Evolutionary conservation across 2,888 invertebrate genomes (phyloP).

Genomic region (Priapulus caudatus): DNA sequence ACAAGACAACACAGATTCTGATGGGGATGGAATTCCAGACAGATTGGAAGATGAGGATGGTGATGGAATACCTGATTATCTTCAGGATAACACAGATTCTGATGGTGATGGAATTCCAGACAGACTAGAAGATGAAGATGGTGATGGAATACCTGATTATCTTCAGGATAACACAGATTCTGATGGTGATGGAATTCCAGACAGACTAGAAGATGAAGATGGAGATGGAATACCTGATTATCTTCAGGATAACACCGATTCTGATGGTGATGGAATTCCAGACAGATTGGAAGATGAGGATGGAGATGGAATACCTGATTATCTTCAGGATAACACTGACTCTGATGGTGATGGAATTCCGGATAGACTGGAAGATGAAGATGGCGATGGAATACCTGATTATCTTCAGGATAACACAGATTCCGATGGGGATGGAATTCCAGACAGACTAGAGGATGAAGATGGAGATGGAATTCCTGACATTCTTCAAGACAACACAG

Average conservation of each 20-base stretch:
- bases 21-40: background rate
- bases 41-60: background rate
- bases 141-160: background rate
- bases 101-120: slow-evolving; percentile 1
- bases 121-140: background rate
- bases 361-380: background rate
- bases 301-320: too few species aligned
- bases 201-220: background rate
- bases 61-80: background rate
- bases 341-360: background rate
- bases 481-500: too few species aligned
- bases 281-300: too few species aligned
- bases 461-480: too few species aligned
- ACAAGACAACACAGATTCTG: background rate
- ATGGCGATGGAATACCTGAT: background rate
- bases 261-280: too few species aligned
- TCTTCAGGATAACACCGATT: too few species aligned
- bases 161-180: background rate
- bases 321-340: too few species aligned
- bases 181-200: background rate
- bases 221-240: background rate
- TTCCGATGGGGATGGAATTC: too few species aligned
- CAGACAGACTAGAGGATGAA: too few species aligned
- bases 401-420: too few species aligned
- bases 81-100: background rate